Evolutionary conservation across 2,797 vertebrate species (phyloP).

Genomic region (Coreius guichenoti): DNA sequence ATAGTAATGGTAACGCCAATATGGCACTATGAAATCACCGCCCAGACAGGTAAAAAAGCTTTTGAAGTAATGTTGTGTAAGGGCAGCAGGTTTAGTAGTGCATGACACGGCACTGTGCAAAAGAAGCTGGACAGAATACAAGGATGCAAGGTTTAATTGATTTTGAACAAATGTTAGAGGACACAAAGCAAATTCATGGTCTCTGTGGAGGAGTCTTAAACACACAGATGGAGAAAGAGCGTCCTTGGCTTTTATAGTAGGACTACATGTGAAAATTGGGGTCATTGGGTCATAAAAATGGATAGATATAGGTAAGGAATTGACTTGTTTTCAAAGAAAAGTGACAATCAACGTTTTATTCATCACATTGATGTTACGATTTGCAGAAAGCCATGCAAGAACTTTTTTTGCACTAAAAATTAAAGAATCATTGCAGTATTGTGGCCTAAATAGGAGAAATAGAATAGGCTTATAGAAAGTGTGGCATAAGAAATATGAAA

Average conservation of each 20-base stretch:
- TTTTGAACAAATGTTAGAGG: constrained; percentile 53
- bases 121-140: constrained; percentile 26
- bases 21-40: constrained; percentile 30
- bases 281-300: constrained; percentile 55
- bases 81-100: constrained; percentile 31
- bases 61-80: constrained; percentile 27
- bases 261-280: constrained; percentile 64
- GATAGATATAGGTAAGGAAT: constrained; percentile 52
- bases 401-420: not conserved
- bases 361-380: constrained; percentile 41
- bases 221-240: constrained; percentile 24
- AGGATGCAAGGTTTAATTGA: constrained; percentile 60
- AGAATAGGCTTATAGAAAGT: not conserved
- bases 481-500: not conserved
- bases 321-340: constrained; percentile 30
- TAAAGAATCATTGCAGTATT: not conserved
- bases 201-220: constrained; percentile 43
- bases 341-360: constrained; percentile 47
- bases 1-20: constrained; percentile 17
- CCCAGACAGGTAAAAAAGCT: constrained; percentile 32
- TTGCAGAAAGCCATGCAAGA: constrained; percentile 40
- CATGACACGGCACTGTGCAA: constrained; percentile 16
- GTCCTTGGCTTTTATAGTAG: constrained; percentile 69
- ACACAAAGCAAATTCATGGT: constrained; percentile 58
- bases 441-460: constrained; percentile 1